Conservation (phyloP, 1,140 invertebrate species). For the Apolygus lucorum region DNA sequence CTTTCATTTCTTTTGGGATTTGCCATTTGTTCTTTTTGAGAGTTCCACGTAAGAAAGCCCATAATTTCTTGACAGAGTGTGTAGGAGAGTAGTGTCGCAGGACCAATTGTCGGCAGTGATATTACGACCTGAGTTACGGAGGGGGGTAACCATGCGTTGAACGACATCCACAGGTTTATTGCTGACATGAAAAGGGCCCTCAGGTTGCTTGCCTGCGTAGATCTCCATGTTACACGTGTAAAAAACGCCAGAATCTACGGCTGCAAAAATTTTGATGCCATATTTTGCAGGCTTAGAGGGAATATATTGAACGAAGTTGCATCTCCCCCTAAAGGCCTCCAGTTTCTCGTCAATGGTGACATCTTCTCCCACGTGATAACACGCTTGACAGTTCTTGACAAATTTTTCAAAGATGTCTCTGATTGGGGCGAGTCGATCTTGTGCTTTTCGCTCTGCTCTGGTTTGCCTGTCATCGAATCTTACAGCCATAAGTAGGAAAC, state of each 20-base stretch:
- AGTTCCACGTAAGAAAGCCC: constrained; percentile 35
- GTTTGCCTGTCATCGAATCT: constrained; percentile 37
- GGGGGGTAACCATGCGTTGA: constrained; percentile 29
- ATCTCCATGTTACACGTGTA: constrained; percentile 38
- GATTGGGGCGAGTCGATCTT: constrained; percentile 38
- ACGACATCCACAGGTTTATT: constrained; percentile 35
- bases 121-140: constrained; percentile 32
- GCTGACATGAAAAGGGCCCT: constrained; percentile 34
- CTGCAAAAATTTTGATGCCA: constrained; percentile 37
- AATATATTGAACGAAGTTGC: constrained; percentile 40
- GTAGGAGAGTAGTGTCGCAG: constrained; percentile 17
- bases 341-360: constrained; percentile 42
- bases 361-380: constrained; percentile 33
- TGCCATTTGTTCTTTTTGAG: constrained; percentile 38
- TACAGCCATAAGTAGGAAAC: constrained; percentile 33
- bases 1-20: constrained; percentile 34
- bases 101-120: constrained; percentile 36
- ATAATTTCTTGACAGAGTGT: constrained; percentile 35
- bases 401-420: constrained; percentile 38
- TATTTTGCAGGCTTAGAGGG: constrained; percentile 38
- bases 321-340: constrained; percentile 38
- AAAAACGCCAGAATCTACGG: constrained; percentile 29
- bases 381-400: constrained; percentile 35
- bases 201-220: constrained; percentile 37
- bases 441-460: constrained; percentile 31